Evolutionary conservation across 2,797 vertebrate genomes (phyloP), one percentile per base, ranked within the genome.

Genomic region (Oreochromis mossambicus): DNA sequence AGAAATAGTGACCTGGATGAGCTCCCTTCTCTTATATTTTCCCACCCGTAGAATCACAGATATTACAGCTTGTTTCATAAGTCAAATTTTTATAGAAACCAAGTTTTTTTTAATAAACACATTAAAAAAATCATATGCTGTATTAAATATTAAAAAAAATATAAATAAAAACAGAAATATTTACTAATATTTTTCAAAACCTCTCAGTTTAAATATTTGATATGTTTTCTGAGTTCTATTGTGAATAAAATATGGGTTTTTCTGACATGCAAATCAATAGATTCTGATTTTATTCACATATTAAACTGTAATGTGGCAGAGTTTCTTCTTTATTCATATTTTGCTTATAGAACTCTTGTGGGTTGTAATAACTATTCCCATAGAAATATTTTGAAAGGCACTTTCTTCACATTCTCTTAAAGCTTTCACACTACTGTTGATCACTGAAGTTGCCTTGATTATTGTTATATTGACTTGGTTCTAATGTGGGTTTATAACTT

Each of bases 21-120:
- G 0, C 1, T n/a, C 10, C 32, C 0, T 7, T 63, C 32, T n/a
- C 17, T 36, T 63, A 2, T 63, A 36, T 36, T n/a, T n/a, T 61
- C 29, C 8, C 56, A 58, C 29, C 2, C 0, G 1, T 34, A 15
- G 8, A 58, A 58, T 19, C 58, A 61, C 10, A 36, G 32, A 61
- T n/a, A 61, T 61, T 3, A n/a, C 32, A 61, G 6, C 9, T 34
- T n/a, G 32, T 1, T 61, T 58, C 5, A 32, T 32, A 58, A 0
- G 5, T 2, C 0, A 36, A 36, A 9, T 8, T 9, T 8, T 36
- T 36, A 9, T 8, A 9, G 4, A 38, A 38, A 38, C 4, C 36
- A 10, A 38, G 4, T 9, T 41, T 41, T 5, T 15, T 56, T 34
- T 7, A 19, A 19, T 34, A 36, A 63, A n/a, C 0, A 12, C 58